Evolutionary conservation across 2,797 vertebrate species (phyloP).

Genomic region (Lepus townsendii): DNA sequence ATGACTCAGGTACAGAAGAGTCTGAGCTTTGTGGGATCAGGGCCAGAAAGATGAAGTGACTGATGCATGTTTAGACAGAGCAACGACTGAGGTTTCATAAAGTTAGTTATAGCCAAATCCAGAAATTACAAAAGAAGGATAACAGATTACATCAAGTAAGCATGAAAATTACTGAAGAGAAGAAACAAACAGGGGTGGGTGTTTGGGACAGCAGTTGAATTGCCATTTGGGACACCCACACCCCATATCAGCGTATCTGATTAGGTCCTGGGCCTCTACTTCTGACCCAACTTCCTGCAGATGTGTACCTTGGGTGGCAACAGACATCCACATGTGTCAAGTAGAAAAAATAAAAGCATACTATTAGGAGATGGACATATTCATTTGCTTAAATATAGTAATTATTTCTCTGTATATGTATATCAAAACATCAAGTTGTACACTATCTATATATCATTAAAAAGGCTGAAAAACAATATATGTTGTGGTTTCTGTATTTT

Average conservation of each 20-base stretch:
- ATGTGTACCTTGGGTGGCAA: too few relatives aligned
- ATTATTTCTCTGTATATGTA: neutral
- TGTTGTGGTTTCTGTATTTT: conserved; percentile 12
- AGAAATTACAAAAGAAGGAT: neutral
- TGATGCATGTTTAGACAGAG: neutral
- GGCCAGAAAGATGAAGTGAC: neutral
- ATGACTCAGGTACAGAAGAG: neutral
- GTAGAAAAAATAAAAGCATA: neutral
- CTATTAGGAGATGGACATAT: neutral
- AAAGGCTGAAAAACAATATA: conserved; percentile 19
- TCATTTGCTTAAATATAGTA: neutral
- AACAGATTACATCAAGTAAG: neutral
- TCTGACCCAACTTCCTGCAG: too few relatives aligned
- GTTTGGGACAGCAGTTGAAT: too few relatives aligned
- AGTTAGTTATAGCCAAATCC: neutral
- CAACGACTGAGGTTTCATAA: neutral
- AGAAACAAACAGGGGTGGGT: neutral
- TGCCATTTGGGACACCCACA: too few relatives aligned
- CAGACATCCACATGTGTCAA: neutral
- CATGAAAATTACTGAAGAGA: neutral
- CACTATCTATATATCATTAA: neutral
- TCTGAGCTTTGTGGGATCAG: neutral
- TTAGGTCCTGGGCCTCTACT: too few relatives aligned
- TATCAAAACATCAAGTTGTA: neutral
- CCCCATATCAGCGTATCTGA: too few relatives aligned